Evolutionary conservation across 2,797 vertebrate species (phyloP).

Genomic region (Galaxias olidus): DNA sequence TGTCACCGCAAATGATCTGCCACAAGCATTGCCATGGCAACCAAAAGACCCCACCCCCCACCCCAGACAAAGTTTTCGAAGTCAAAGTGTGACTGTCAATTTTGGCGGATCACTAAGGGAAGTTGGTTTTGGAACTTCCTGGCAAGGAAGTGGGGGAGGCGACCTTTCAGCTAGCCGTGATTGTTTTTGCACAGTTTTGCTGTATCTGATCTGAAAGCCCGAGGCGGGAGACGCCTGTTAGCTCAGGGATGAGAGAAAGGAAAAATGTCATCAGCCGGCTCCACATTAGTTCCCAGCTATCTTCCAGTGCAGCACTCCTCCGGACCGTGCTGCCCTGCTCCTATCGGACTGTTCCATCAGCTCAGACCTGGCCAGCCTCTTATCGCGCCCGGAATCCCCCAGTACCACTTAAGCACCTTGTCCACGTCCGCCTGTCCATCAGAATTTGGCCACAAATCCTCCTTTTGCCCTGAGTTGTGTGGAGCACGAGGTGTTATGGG

Average conservation of each 20-base stretch:
- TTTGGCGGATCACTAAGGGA: slow-evolving; percentile 36
- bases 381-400: slow-evolving; percentile 57
- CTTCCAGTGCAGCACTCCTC: slow-evolving; percentile 24
- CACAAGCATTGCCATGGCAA: slow-evolving; percentile 34
- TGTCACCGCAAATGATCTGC: slow-evolving; percentile 23
- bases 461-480: slow-evolving; percentile 26
- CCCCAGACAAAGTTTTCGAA: slow-evolving; percentile 17
- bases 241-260: slow-evolving; percentile 45
- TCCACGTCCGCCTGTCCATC: slow-evolving; percentile 33
- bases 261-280: slow-evolving; percentile 62
- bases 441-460: slow-evolving; percentile 17
- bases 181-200: slow-evolving; percentile 35
- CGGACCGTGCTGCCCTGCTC: slow-evolving; percentile 40
- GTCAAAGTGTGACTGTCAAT: slow-evolving; percentile 23
- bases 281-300: slow-evolving; percentile 41
- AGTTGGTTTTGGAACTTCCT: slow-evolving; percentile 32
- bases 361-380: slow-evolving; percentile 41
- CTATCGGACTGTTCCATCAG: slow-evolving; percentile 56
- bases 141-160: slow-evolving; percentile 39
- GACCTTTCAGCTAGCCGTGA: slow-evolving; percentile 44
- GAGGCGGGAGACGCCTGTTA: slow-evolving; percentile 46
- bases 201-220: slow-evolving; percentile 56
- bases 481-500: slow-evolving; percentile 19
- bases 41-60: neutral
- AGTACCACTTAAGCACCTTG: slow-evolving; percentile 39